phyloP scores from a whole-genome alignment of 2,797 vertebrate genomes.

The Notoglanidium macrostoma region DNA sequence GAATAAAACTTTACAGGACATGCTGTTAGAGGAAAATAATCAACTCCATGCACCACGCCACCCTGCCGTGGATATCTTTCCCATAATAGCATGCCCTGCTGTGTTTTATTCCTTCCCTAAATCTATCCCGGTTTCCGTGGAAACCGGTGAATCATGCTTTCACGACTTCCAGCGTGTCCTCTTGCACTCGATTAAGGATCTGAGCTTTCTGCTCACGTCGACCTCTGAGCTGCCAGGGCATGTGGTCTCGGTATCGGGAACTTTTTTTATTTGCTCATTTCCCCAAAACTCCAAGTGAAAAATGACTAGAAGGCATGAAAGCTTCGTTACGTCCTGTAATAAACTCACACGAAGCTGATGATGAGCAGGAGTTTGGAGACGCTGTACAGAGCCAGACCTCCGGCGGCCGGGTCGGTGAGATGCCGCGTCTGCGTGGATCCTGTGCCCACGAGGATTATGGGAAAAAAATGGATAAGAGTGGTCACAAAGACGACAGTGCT shows the following conservation, averaged over 20 bases:
- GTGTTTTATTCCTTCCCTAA: background rate
- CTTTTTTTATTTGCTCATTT: background rate
- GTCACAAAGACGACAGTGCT: background rate
- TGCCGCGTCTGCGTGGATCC: conserved; percentile 98
- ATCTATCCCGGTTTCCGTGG: background rate
- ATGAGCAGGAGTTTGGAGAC: conserved; percentile 94
- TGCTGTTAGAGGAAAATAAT: background rate
- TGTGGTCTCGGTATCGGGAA: background rate
- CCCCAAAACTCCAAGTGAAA: background rate
- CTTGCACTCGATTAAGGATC: background rate
- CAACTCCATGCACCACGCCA: no score
- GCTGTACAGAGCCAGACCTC: conserved; percentile 87
- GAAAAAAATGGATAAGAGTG: background rate
- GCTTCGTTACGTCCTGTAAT: background rate
- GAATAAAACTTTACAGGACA: background rate
- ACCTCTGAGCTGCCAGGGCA: background rate
- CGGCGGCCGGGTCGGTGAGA: conserved; percentile 82
- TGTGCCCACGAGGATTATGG: conserved; percentile 39
- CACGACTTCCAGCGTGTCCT: background rate
- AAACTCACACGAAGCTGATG: conserved; percentile 94
- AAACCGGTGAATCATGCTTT: background rate
- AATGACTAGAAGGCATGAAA: background rate
- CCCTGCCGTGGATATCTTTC: background rate
- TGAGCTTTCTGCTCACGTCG: background rate
- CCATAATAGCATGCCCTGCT: background rate